These are phyloP conservation scores for Pachyramphus minor DNA, from an alignment of 2,113 vertebrate species.

Conservation along the genomic window DNA sequence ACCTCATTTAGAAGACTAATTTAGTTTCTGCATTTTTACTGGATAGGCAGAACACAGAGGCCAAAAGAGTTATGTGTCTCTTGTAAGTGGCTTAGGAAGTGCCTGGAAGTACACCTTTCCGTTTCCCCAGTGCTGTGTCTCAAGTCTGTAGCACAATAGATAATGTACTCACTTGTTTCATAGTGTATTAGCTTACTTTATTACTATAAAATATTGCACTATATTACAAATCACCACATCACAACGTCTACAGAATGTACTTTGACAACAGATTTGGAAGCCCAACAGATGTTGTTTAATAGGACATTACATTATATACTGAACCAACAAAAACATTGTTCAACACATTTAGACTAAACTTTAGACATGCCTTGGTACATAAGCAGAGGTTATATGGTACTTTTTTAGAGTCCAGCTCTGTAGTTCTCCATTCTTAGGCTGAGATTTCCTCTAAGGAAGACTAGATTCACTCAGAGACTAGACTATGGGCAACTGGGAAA, in stretches of 20 bases:
- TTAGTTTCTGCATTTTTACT: neutral
- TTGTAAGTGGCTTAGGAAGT: neutral
- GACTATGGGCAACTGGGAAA: neutral
- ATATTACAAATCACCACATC: slow-evolving; percentile 53
- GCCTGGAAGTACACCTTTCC: neutral
- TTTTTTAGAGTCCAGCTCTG: neutral
- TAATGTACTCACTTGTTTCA: slow-evolving; percentile 65
- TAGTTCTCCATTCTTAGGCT: neutral
- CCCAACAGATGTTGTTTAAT: slow-evolving; percentile 45
- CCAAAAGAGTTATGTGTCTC: neutral
- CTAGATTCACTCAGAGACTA: neutral
- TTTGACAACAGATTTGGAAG: slow-evolving; percentile 54
- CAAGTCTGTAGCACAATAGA: slow-evolving; percentile 45
- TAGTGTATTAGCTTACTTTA: slow-evolving; percentile 61
- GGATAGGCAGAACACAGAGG: neutral
- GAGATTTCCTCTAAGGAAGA: neutral
- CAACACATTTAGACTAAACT: slow-evolving; percentile 45
- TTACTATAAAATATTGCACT: slow-evolving; percentile 62
- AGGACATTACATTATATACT: slow-evolving; percentile 60
- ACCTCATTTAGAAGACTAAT: neutral
- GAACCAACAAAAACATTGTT: slow-evolving; percentile 47
- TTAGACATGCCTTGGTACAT: slow-evolving; percentile 41
- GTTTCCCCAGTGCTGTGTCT: slow-evolving; percentile 4
- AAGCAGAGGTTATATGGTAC: neutral
- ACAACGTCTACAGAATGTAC: slow-evolving; percentile 48